phyloP scores from a whole-genome alignment of 2,888 invertebrate genomes.

The Trichopoda pennipes region DNA sequence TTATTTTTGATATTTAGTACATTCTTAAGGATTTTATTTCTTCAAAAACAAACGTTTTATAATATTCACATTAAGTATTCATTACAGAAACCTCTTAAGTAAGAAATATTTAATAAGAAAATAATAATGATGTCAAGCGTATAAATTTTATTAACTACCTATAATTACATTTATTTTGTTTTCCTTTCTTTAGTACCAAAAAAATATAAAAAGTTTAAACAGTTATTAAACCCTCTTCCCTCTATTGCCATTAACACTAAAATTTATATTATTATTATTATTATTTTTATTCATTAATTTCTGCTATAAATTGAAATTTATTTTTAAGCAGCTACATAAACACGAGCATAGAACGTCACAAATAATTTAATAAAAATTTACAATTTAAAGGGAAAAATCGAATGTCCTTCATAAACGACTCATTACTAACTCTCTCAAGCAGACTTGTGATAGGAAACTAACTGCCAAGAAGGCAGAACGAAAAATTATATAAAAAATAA shows the following conservation, averaged over 20 bases:
- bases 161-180: too few relatives aligned
- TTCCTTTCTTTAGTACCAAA: background rate
- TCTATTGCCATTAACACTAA: slow-evolving; percentile 31
- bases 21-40: too few relatives aligned
- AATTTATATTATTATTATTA: background rate
- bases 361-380: slow-evolving; percentile 60
- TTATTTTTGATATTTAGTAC: too few relatives aligned
- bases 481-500: slow-evolving; percentile 54
- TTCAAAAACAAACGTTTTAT: too few relatives aligned
- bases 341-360: slow-evolving; percentile 26
- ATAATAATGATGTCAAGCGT: too few relatives aligned
- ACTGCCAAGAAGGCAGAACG: slow-evolving; percentile 25
- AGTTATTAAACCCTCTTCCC: slow-evolving; percentile 42
- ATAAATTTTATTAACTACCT: too few relatives aligned
- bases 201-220: slow-evolving; percentile 5
- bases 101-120: too few relatives aligned
- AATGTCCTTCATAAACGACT: background rate
- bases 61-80: too few relatives aligned
- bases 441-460: background rate
- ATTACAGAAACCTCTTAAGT: too few relatives aligned
- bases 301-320: slow-evolving; percentile 51
- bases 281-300: slow-evolving; percentile 30
- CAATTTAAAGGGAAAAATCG: slow-evolving; percentile 1
- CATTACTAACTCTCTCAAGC: background rate
- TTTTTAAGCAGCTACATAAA: slow-evolving; percentile 21